Evolutionary conservation across 2,113 vertebrate genomes (phyloP).

Genomic region (Cariama cristata): DNA sequence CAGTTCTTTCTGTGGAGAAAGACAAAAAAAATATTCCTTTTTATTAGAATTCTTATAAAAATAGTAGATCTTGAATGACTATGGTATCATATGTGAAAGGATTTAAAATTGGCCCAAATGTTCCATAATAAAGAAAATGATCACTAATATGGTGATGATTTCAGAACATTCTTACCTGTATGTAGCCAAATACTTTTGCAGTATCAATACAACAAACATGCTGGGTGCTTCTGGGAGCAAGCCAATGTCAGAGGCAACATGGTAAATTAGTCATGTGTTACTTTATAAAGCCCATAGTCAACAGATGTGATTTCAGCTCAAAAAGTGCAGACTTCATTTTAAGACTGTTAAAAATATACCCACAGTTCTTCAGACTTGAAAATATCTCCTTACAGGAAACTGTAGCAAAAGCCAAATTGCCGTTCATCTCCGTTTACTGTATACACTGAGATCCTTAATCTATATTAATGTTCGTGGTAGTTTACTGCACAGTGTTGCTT

Average conservation of each 20-base stretch:
- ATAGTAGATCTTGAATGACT: neutral
- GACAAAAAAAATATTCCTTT: neutral
- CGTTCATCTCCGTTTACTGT: neutral
- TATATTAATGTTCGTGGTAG: neutral
- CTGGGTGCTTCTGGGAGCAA: neutral
- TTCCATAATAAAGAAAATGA: neutral
- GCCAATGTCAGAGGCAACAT: neutral
- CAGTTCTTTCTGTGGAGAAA: constrained; percentile 83
- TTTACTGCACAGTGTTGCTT: neutral
- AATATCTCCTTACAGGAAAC: neutral
- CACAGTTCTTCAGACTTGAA: neutral
- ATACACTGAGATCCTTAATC: neutral
- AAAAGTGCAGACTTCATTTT: neutral
- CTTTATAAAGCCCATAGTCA: neutral
- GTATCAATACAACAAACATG: accelerated
- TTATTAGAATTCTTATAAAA: neutral
- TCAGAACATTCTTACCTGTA: neutral
- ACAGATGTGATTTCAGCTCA: neutral
- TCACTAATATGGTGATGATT: neutral
- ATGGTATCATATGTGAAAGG: neutral
- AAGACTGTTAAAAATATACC: neutral
- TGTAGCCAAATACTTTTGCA: neutral
- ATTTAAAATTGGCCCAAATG: neutral
- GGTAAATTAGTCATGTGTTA: neutral
- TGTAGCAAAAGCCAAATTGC: neutral